Percentiles rank a stretch among this genome's conserved stretches.
Conservation (phyloP, 2,797 vertebrate species). For the Philypnodon macrostomus region DNA sequence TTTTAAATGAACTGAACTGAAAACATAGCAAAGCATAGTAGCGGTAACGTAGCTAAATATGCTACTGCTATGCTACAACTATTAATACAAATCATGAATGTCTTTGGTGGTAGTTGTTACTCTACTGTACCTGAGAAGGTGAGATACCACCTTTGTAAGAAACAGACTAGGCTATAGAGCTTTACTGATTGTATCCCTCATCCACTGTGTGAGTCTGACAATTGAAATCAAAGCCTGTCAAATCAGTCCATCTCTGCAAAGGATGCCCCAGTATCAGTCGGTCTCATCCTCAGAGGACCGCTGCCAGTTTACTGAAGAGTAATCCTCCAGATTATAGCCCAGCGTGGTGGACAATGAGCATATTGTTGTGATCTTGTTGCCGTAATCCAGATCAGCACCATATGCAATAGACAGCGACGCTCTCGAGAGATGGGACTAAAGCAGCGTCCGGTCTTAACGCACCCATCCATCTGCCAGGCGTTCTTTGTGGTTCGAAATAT, state of each 20-base stretch:
- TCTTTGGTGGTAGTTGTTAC: too few species aligned
- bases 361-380: slow-evolving; percentile 70
- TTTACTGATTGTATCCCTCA: slow-evolving; percentile 36
- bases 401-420: slow-evolving; percentile 47
- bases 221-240: slow-evolving; percentile 37
- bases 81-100: too few species aligned
- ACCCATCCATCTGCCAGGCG: slow-evolving; percentile 47
- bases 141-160: background rate
- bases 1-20: too few species aligned
- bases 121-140: too few species aligned
- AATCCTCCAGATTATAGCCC: slow-evolving; percentile 72
- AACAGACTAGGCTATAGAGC: slow-evolving; percentile 34
- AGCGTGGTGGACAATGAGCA: slow-evolving; percentile 67
- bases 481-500: slow-evolving; percentile 36
- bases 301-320: slow-evolving; percentile 46
- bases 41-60: too few species aligned
- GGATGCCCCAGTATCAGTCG: slow-evolving; percentile 35
- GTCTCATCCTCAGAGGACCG: slow-evolving; percentile 47
- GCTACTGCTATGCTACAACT: too few species aligned
- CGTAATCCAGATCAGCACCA: slow-evolving; percentile 69
- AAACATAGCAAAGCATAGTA: too few species aligned
- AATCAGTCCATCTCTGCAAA: slow-evolving; percentile 31
- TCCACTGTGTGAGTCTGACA: slow-evolving; percentile 38
- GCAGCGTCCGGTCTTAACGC: slow-evolving; percentile 35
- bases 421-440: slow-evolving; percentile 58